Evolutionary conservation across 2,888 invertebrate genomes (phyloP).

Genomic region (Euplagia quadripunctaria): DNA sequence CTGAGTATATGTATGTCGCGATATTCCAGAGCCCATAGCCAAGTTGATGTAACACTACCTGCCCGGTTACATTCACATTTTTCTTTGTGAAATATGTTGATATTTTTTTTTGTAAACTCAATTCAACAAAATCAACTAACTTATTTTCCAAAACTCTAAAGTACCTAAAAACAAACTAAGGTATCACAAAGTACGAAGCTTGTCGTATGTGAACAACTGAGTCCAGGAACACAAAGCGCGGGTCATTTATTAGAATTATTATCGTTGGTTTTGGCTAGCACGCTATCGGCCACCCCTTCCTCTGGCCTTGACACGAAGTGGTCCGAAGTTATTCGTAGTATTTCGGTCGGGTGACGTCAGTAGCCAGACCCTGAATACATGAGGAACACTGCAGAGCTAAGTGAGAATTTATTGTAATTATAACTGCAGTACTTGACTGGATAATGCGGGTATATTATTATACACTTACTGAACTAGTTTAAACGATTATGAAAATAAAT

Average conservation of each 20-base stretch:
- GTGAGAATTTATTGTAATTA: constrained; percentile 53
- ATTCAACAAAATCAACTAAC: too few relatives aligned
- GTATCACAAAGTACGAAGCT: constrained; percentile 1
- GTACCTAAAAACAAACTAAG: background rate
- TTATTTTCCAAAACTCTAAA: background rate
- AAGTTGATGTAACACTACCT: background rate
- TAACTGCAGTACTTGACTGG: constrained; percentile 43
- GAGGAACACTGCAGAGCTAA: constrained; percentile 47
- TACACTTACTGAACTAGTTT: background rate
- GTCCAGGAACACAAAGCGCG: constrained; percentile 36
- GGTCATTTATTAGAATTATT: constrained; percentile 53
- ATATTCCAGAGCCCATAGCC: too few relatives aligned
- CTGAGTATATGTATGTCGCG: too few relatives aligned
- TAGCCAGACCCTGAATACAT: constrained; percentile 37
- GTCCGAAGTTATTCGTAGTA: constrained; percentile 50
- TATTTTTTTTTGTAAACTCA: too few relatives aligned
- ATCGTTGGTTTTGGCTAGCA: constrained; percentile 45
- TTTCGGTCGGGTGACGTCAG: constrained; percentile 50
- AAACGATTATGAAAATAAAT: background rate
- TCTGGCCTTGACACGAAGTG: constrained; percentile 53
- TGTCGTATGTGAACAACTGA: constrained; percentile 19
- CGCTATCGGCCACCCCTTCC: constrained; percentile 54
- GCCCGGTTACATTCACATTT: background rate
- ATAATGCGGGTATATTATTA: constrained; percentile 1
- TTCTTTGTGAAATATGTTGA: background rate